A percentile compares a stretch with the other conserved stretches of the same genome.
Conservation (phyloP, 1,140 invertebrate genomes). For the Ceratina calcarata region DNA sequence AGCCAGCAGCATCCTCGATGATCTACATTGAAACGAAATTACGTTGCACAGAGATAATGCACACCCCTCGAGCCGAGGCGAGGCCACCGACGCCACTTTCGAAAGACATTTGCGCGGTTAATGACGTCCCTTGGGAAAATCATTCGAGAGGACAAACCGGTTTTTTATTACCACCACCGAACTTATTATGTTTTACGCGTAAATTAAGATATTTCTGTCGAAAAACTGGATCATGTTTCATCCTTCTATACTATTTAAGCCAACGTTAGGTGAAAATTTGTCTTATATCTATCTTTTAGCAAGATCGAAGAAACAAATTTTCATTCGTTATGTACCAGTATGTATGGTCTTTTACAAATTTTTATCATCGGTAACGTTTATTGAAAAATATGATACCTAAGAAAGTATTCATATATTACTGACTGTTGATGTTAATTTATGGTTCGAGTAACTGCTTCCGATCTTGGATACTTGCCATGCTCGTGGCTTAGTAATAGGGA, state of each 20-base stretch:
- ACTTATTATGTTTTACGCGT: constrained; percentile 2
- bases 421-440: constrained; percentile 62
- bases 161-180: constrained; percentile 13
- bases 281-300: background rate
- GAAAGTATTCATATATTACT: constrained; percentile 36
- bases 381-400: constrained; percentile 37
- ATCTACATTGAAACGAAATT: constrained; percentile 66
- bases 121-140: constrained; percentile 50
- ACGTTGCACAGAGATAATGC: constrained; percentile 60
- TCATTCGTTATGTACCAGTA: background rate
- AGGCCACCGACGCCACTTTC: constrained; percentile 41
- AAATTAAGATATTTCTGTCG: background rate
- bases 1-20: constrained; percentile 32
- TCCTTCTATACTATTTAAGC: background rate
- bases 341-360: background rate
- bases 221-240: background rate
- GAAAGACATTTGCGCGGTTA: constrained; percentile 59
- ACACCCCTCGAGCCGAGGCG: constrained; percentile 36
- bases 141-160: constrained; percentile 22
- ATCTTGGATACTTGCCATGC: constrained; percentile 65
- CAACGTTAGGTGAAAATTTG: too few species aligned
- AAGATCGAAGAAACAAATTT: background rate
- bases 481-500: constrained; percentile 40
- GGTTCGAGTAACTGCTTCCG: constrained; percentile 57
- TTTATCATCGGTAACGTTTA: background rate